Conservation (phyloP, 2,113 vertebrate species). For the Panthera tigris region DNA sequence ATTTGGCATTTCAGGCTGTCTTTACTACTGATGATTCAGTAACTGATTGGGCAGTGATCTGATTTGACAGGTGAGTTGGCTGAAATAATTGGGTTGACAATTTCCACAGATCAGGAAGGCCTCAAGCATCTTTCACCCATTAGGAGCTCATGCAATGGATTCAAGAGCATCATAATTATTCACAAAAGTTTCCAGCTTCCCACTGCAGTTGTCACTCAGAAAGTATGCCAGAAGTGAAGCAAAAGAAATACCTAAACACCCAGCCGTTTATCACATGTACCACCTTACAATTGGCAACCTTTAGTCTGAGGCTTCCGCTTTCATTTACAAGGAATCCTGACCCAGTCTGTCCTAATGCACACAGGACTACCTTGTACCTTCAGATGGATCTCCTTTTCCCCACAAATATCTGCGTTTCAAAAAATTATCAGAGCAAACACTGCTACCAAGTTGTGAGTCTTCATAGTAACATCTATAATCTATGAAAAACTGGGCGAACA, state of each 20-base stretch:
- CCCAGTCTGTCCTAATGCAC: neutral
- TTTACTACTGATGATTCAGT: neutral
- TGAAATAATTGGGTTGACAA: slow-evolving; percentile 53
- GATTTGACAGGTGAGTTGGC: slow-evolving; percentile 20
- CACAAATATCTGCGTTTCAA: neutral
- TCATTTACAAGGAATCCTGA: neutral
- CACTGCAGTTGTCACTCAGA: slow-evolving; percentile 11
- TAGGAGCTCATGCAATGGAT: neutral
- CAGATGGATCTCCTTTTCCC: neutral
- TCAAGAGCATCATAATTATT: slow-evolving; percentile 41
- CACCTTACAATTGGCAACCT: neutral
- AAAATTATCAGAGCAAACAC: neutral
- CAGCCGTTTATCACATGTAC: neutral
- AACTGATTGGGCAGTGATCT: neutral
- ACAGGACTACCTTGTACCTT: neutral
- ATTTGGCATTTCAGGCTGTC: neutral
- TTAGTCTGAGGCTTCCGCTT: neutral
- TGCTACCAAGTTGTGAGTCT: neutral
- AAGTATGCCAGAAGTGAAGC: neutral
- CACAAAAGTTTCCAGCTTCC: slow-evolving; percentile 4
- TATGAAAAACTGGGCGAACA: neutral
- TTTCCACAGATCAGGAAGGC: slow-evolving; percentile 31
- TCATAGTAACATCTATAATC: neutral
- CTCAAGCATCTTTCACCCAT: neutral
- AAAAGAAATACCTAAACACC: neutral